Evolutionary conservation across 2,797 vertebrate genomes (phyloP).

Genomic region (Capromys pilorides): DNA sequence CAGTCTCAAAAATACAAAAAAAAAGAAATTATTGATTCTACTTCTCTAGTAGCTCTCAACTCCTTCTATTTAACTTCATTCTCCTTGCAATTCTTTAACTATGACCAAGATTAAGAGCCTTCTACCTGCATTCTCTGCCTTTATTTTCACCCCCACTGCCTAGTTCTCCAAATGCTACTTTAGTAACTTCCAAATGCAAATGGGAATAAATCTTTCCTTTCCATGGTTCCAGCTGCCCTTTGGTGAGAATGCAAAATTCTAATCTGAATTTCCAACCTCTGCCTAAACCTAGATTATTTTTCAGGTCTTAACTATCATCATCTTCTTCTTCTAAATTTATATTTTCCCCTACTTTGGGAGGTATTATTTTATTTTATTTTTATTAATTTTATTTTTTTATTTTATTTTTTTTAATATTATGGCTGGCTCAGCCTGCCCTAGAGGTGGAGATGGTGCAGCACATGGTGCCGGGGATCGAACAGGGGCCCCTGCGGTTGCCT

Average conservation of each 20-base stretch:
- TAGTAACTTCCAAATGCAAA: slow-evolving; percentile 36
- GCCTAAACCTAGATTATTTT: background rate
- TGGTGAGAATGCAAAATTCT: slow-evolving; percentile 5
- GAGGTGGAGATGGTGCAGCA: too few relatives aligned
- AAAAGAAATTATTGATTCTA: too few relatives aligned
- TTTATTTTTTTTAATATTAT: background rate
- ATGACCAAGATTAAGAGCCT: background rate
- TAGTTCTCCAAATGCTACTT: background rate
- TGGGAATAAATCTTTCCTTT: background rate
- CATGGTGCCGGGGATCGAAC: too few relatives aligned
- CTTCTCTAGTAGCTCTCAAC: background rate
- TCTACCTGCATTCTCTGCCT: background rate
- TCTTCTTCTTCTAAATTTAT: background rate
- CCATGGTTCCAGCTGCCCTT: background rate
- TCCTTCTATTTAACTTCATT: background rate
- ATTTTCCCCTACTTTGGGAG: slow-evolving; percentile 42
- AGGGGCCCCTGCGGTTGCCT: too few relatives aligned
- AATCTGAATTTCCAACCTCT: background rate
- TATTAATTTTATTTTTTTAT: too few relatives aligned
- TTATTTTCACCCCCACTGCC: background rate
- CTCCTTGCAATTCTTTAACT: background rate
- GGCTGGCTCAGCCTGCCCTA: too few relatives aligned
- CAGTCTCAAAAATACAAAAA: too few relatives aligned
- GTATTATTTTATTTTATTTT: background rate
- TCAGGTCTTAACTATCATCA: background rate